These are phyloP conservation scores for Muntiacus reevesi DNA, from an alignment of 2,113 vertebrate species.

Conservation along the genomic window DNA sequence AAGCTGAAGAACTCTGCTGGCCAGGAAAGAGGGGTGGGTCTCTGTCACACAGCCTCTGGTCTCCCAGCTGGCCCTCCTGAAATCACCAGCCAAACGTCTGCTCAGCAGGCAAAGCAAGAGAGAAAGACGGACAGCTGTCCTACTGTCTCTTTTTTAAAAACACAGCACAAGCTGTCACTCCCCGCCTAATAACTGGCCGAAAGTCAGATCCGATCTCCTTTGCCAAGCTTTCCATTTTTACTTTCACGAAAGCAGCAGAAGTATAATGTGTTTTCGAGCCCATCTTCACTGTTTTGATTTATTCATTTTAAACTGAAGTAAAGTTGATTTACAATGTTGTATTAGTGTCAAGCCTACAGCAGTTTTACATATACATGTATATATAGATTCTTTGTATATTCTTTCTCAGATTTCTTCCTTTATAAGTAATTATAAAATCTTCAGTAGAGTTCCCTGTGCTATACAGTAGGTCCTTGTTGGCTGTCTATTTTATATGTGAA, in stretches of 20 bases:
- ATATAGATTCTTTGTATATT: background rate
- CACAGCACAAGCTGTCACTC: background rate
- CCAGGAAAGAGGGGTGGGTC: background rate
- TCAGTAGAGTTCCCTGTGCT: background rate
- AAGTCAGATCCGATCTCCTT: background rate
- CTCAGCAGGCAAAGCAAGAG: background rate
- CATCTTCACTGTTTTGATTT: background rate
- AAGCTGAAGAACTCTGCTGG: background rate
- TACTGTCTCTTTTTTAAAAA: background rate
- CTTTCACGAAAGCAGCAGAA: background rate
- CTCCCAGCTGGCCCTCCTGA: background rate
- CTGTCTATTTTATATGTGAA: background rate
- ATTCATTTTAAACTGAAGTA: background rate
- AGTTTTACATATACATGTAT: background rate
- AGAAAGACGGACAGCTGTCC: background rate
- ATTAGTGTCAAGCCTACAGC: no score
- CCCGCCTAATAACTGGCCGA: background rate
- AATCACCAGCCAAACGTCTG: background rate
- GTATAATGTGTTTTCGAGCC: background rate
- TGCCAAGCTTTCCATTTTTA: background rate
- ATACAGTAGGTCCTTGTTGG: background rate
- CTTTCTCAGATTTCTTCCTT: background rate
- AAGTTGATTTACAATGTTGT: background rate
- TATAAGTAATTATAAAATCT: background rate
- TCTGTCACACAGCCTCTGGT: background rate